phyloP scores from a whole-genome alignment of 2,888 invertebrate species.

The Eupithecia inturbata region DNA sequence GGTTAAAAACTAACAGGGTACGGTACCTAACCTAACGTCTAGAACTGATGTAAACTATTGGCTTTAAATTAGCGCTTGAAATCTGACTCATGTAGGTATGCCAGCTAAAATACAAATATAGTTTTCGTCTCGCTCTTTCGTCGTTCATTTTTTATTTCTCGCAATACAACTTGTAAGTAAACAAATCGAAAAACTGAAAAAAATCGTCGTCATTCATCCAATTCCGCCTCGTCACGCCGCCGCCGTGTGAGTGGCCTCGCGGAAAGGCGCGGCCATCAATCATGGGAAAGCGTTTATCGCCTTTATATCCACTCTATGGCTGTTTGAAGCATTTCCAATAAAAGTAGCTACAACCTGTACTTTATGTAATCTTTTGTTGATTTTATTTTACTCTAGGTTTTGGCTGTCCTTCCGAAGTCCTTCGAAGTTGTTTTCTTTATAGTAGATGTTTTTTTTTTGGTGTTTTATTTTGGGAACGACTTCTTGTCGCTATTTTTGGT shows the following conservation, averaged over 20 bases:
- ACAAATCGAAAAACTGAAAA: background rate
- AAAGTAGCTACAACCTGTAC: background rate
- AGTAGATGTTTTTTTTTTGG: background rate
- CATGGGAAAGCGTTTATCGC: constrained; percentile 41
- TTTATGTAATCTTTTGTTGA: background rate
- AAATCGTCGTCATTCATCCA: background rate
- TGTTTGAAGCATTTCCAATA: constrained; percentile 25
- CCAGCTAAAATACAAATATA: background rate
- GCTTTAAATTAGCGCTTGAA: too few species aligned
- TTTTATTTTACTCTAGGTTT: background rate
- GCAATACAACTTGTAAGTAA: background rate
- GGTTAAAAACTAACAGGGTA: too few species aligned
- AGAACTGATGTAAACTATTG: too few species aligned
- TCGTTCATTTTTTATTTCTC: background rate
- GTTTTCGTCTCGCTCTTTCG: background rate
- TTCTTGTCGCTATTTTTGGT: background rate
- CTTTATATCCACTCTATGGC: constrained; percentile 23
- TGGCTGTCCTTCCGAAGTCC: background rate
- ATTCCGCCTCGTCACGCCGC: background rate
- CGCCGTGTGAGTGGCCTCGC: constrained; percentile 31
- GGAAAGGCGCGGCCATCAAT: constrained; percentile 42
- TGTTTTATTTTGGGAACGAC: background rate
- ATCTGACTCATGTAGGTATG: too few species aligned
- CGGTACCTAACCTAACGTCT: too few species aligned
- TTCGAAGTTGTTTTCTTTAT: background rate